A percentile compares a stretch with the other conserved stretches of the same genome.
Evolutionary conservation across 2,113 vertebrate genomes (phyloP).

Genomic region (Pterocles burchelli): DNA sequence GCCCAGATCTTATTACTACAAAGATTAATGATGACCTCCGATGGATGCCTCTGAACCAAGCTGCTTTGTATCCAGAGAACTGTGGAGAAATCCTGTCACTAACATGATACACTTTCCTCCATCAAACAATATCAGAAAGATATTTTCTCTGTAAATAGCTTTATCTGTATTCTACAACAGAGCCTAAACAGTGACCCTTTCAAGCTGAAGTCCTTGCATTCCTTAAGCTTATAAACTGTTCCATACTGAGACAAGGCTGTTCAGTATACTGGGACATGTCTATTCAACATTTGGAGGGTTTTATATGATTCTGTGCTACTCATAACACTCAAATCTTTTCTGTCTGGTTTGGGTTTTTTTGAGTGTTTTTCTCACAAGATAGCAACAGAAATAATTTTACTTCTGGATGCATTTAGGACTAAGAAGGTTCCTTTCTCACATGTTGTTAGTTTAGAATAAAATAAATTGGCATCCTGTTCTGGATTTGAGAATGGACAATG

Average conservation of each 20-base stretch:
- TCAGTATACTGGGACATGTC: background rate
- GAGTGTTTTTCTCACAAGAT: background rate
- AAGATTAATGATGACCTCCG: constrained; percentile 58
- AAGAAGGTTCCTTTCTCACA: background rate
- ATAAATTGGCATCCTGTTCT: background rate
- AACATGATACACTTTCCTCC: constrained; percentile 23
- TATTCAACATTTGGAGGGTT: background rate
- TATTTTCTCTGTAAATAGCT: constrained; percentile 67
- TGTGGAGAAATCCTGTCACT: constrained; percentile 32
- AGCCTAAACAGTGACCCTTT: constrained; percentile 52
- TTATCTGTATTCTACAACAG: constrained; percentile 50
- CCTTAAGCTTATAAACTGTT: constrained; percentile 27
- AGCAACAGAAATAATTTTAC: background rate
- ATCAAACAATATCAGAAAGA: constrained; percentile 61
- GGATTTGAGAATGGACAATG: background rate
- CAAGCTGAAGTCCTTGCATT: constrained; percentile 47
- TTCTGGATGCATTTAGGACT: background rate
- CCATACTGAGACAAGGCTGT: background rate
- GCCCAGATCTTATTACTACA: constrained; percentile 55
- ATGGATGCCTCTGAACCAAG: constrained; percentile 35
- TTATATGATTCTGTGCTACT: background rate
- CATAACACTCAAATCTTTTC: background rate
- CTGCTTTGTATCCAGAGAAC: constrained; percentile 38
- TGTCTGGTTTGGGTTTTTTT: background rate
- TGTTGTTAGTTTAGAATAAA: background rate